These are phyloP conservation scores for Urophycis tenuis DNA, from an alignment of 2,797 vertebrate species.

Conservation along the genomic window DNA sequence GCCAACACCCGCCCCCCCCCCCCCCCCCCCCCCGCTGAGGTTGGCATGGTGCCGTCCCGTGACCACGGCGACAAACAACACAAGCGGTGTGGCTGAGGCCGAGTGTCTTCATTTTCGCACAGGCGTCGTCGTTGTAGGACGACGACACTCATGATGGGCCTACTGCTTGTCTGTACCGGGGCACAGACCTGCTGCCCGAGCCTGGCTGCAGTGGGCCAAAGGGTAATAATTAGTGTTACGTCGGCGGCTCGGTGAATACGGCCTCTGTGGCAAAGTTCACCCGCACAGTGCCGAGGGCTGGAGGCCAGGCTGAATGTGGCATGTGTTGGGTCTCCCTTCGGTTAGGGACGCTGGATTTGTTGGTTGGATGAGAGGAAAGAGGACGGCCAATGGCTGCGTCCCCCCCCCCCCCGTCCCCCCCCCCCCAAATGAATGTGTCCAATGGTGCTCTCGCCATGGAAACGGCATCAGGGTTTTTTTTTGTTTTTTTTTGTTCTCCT, in stretches of 20 bases:
- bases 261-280: neutral
- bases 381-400: neutral
- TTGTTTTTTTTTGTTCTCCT: neutral
- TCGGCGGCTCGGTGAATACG: neutral
- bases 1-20: too few relatives aligned
- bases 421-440: neutral
- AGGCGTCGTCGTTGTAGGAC: too few relatives aligned
- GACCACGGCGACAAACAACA: neutral
- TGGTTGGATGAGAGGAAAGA: neutral
- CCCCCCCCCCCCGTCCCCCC: neutral
- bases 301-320: neutral
- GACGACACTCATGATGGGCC: neutral
- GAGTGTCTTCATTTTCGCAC: neutral
- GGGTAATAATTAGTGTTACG: neutral
- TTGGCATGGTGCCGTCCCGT: neutral
- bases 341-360: neutral
- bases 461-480: neutral
- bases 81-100: neutral
- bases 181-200: too few relatives aligned
- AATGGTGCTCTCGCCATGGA: neutral
- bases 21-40: neutral
- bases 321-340: neutral
- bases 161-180: neutral
- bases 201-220: too few relatives aligned
- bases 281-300: neutral